phyloP scores from a whole-genome alignment of 2,888 invertebrate genomes.

The Phengaris alcon region DNA sequence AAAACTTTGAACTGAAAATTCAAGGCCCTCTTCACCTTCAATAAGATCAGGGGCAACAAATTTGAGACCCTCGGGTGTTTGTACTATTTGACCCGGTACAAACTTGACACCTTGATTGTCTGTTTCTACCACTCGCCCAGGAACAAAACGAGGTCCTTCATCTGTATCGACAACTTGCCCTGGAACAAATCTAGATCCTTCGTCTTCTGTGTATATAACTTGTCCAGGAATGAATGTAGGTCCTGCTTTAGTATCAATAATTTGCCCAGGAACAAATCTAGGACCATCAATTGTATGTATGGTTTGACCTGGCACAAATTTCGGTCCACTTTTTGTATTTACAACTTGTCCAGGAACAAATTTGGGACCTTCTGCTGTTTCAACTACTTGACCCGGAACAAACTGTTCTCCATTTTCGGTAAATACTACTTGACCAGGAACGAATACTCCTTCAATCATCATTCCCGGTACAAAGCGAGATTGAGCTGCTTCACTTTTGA shows the following conservation, averaged over 20 bases:
- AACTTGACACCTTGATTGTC: conserved; percentile 85
- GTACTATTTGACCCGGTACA: conserved; percentile 87
- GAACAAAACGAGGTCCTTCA: conserved; percentile 84
- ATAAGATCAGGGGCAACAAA: conserved; percentile 84
- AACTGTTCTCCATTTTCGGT: conserved; percentile 85
- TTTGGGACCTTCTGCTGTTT: conserved; percentile 83
- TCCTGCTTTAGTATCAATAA: conserved; percentile 85
- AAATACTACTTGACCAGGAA: conserved; percentile 84
- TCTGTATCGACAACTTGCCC: conserved; percentile 86
- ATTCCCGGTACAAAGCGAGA: conserved; percentile 84
- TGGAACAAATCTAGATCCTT: conserved; percentile 80
- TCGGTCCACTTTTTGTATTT: conserved; percentile 82
- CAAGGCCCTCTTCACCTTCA: conserved; percentile 82
- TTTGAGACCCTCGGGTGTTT: conserved; percentile 84
- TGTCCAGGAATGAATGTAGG: conserved; percentile 89
- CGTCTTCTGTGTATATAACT: conserved; percentile 82
- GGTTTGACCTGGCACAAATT: conserved; percentile 85
- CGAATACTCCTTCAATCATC: conserved; percentile 83
- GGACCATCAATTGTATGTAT: conserved; percentile 84
- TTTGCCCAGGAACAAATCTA: conserved; percentile 88
- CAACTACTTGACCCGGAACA: conserved; percentile 85
- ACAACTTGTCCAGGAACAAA: conserved; percentile 90
- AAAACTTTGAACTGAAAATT: conserved; percentile 86
- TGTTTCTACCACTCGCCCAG: conserved; percentile 85
- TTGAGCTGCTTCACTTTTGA: conserved; percentile 80